Percentiles rank a stretch among this genome's conserved stretches.
Evolutionary conservation across 2,113 vertebrate genomes (phyloP).

Genomic region (Channa argus): DNA sequence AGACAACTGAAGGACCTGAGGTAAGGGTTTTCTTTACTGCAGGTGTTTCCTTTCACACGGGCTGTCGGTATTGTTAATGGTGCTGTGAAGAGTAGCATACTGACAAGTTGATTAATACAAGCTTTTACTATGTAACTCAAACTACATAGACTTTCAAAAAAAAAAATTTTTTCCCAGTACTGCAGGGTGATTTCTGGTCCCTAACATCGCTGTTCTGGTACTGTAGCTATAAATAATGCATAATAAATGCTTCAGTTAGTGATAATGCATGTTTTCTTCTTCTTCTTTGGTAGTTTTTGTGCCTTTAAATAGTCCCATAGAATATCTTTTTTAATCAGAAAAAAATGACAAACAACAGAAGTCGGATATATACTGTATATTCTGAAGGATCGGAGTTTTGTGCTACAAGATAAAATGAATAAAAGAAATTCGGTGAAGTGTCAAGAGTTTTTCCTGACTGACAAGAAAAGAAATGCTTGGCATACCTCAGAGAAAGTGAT

Average conservation of each 20-base stretch:
- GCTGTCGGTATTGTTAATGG: neutral
- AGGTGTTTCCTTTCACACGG: neutral
- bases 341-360: too few relatives aligned
- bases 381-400: neutral
- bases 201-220: too few relatives aligned
- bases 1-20: constrained; percentile 41
- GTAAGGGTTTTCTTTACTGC: constrained; percentile 25
- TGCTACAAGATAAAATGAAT: too few relatives aligned
- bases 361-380: neutral
- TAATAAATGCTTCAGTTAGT: too few relatives aligned
- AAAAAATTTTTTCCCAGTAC: too few relatives aligned
- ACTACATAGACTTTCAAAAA: too few relatives aligned
- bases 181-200: too few relatives aligned
- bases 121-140: neutral
- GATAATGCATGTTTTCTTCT: too few relatives aligned
- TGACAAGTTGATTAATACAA: neutral
- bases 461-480: neutral
- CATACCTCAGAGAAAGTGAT: neutral
- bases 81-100: neutral
- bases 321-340: too few relatives aligned
- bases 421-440: neutral
- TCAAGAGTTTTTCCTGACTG: neutral
- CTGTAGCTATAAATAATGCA: too few relatives aligned
- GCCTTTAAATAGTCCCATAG: too few relatives aligned
- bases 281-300: too few relatives aligned